phyloP scores from a whole-genome alignment of 2,797 vertebrate species.

The Cephalopachus bancanus region DNA sequence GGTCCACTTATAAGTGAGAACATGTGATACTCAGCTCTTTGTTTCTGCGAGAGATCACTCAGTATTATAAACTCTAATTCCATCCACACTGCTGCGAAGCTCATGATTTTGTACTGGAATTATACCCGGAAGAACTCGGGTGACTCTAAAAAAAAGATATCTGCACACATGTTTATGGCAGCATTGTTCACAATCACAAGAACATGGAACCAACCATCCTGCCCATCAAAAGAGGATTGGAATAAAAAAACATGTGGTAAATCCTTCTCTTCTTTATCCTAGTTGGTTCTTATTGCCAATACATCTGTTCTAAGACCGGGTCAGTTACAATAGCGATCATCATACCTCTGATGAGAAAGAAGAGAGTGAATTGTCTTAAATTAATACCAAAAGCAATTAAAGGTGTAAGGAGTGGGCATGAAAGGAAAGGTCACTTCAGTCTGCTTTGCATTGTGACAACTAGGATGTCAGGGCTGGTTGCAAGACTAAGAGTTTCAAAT shows the following conservation, averaged over 20 bases:
- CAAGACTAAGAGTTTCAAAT: neutral
- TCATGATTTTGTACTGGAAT: no score
- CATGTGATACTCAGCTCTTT: no score
- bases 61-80: no score
- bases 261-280: neutral
- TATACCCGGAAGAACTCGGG: no score
- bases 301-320: neutral
- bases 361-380: neutral
- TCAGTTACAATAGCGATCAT: neutral
- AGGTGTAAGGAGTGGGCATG: neutral
- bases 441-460: neutral
- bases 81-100: no score
- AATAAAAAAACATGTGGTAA: neutral
- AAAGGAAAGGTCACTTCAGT: neutral
- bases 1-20: no score
- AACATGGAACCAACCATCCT: no score
- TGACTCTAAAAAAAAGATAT: no score
- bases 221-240: no score
- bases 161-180: no score
- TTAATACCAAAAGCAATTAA: neutral
- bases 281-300: neutral
- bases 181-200: no score
- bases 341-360: neutral
- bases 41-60: no score
- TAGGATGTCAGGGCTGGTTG: neutral